phyloP scores from a whole-genome alignment of 2,113 vertebrate genomes.

The Budorcas taxicolor region DNA sequence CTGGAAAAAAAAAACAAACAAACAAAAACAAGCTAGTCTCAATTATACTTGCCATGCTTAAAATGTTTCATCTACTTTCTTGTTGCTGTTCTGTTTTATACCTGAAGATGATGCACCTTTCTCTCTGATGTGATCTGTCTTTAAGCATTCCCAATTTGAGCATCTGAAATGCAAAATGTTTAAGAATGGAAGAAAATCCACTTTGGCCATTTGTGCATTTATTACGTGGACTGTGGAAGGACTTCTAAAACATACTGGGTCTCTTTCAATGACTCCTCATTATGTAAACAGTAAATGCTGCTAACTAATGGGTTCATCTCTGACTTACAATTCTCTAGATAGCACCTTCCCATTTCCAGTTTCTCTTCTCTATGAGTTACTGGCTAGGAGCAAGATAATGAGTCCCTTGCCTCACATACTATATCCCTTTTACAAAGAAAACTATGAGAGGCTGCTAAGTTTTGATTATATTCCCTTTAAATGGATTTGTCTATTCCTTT shows the following conservation, averaged over 20 bases:
- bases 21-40: neutral
- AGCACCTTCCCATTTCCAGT: neutral
- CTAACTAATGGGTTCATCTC: slow-evolving; percentile 1
- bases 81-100: neutral
- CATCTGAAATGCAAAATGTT: slow-evolving; percentile 11
- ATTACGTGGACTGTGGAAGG: neutral
- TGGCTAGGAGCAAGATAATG: neutral
- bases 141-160: neutral
- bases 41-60: neutral
- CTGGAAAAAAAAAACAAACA: neutral
- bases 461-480: slow-evolving; percentile 32
- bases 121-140: neutral
- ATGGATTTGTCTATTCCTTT: slow-evolving; percentile 11
- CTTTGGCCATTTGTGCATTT: slow-evolving; percentile 1
- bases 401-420: neutral
- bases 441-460: neutral
- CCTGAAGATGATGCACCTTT: neutral
- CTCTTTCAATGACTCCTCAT: neutral
- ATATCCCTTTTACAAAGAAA: slow-evolving; percentile 29
- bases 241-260: neutral
- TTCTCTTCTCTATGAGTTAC: slow-evolving; percentile 37
- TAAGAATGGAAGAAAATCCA: neutral
- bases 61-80: neutral
- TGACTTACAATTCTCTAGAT: slow-evolving; percentile 15
- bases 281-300: slow-evolving; percentile 27